Conservation (phyloP, 2,797 vertebrate species). For the Apogon talboti region DNA sequence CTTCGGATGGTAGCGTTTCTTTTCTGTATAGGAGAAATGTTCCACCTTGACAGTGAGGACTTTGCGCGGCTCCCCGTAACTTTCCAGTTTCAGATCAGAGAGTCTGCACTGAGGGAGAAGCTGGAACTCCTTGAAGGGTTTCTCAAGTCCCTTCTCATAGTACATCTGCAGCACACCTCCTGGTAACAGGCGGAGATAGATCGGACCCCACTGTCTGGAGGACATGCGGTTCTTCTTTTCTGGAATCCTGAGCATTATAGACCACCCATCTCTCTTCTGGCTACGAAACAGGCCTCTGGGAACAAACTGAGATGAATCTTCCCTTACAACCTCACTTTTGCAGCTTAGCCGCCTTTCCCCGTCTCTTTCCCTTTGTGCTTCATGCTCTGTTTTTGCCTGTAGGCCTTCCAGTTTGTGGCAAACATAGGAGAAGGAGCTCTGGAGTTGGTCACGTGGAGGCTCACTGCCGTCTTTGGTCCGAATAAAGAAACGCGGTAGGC, state of each 20-base stretch:
- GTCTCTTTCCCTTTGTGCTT: constrained; percentile 23
- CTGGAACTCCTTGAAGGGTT: constrained; percentile 96
- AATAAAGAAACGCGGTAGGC: constrained; percentile 84
- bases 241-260: constrained; percentile 96
- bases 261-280: constrained; percentile 89
- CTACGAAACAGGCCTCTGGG: constrained; percentile 88
- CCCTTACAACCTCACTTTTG: constrained; percentile 59
- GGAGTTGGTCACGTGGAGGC: constrained; percentile 87
- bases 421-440: constrained; percentile 90
- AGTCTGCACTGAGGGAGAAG: constrained; percentile 89
- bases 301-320: constrained; percentile 71
- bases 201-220: constrained; percentile 96
- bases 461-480: constrained; percentile 81
- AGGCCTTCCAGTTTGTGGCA: constrained; percentile 91
- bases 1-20: constrained; percentile 92
- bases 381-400: constrained; percentile 69
- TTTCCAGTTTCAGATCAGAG: constrained; percentile 93
- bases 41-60: constrained; percentile 95
- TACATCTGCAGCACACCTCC: constrained; percentile 95
- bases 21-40: constrained; percentile 90
- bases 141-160: constrained; percentile 96
- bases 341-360: constrained; percentile 46
- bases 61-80: constrained; percentile 90
- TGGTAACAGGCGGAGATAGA: constrained; percentile 90
- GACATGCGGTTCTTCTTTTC: constrained; percentile 99